Evolutionary conservation across 2,888 invertebrate species (phyloP), one percentile per base, ranked within the genome.

Genomic region (Oligia fasciuncula): DNA sequence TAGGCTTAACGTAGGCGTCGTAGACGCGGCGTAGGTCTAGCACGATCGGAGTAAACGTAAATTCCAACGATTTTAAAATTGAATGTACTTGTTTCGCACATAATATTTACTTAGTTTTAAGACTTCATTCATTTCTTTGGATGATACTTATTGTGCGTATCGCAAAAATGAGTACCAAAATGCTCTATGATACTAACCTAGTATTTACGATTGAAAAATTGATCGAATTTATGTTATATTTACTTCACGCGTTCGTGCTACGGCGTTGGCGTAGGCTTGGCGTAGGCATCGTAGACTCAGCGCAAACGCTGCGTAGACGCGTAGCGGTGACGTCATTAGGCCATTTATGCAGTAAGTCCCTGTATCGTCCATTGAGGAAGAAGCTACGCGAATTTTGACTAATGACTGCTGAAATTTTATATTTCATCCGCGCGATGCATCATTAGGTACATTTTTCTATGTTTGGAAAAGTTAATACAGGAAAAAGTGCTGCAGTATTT

Each of bases 401-500:
- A 49, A 35, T 77, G 6, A 77, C 17, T 77, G 5, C 23, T 46
- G 4, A 57, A 19, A 19, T 49, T 40, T 49, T 13, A 54, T 17
- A 13, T 57, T 67, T 57, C 29, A 49, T 19, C 23, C 23, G 17
- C 23, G 5, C 35, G 43, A 69, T 49, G 51, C n/a, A 35, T 29
- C 9, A 19, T 19, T 23, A 8, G 1, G 5, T 54, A 35, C 5
- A 4, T 54, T 46, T 63, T 65, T 46, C 2, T 13, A 11, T 57
- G 4, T 65, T 76, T 62, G 3, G 9, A 43, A n/a, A 35, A 35
- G 1, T n/a, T 40, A 51, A 51, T 43, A 54, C 19, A 83, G 9
- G 13, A 79, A 79, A 82, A 8, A 40, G 0, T 29, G 9, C 9
- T 13, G 29, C 23, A 46, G 6, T 65, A 54, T 79, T 76, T 57